Conservation (phyloP, 1,140 invertebrate genomes). For the Yoshiicerus persimilis region DNA sequence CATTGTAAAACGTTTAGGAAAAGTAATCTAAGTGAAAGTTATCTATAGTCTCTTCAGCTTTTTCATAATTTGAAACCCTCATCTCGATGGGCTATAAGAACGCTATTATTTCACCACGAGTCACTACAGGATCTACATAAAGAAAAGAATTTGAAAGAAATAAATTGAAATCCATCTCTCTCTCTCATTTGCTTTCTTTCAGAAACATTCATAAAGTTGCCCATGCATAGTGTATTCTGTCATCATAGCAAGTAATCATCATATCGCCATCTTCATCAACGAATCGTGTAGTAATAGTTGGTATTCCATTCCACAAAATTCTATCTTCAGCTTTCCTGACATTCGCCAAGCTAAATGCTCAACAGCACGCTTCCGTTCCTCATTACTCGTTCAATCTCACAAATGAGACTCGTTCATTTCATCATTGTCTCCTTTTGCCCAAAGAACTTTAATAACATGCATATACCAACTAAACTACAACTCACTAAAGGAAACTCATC, state of each 20-base stretch:
- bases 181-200: background rate
- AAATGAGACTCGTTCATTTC: conserved; percentile 9
- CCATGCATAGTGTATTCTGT: conserved; percentile 1
- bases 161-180: background rate
- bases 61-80: background rate
- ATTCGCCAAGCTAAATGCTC: background rate
- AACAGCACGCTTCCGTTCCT: background rate
- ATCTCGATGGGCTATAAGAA: background rate
- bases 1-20: background rate
- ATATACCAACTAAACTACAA: too few relatives aligned
- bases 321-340: background rate
- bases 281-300: background rate
- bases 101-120: background rate
- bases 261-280: conserved; percentile 2
- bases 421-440: background rate
- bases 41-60: background rate
- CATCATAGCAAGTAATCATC: background rate
- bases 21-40: background rate
- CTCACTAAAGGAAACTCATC: too few relatives aligned
- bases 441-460: background rate
- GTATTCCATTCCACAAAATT: background rate
- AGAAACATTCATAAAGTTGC: background rate
- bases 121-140: background rate
- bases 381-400: conserved; percentile 8
- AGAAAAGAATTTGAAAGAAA: background rate